Percentiles rank a stretch among this genome's conserved stretches.
These are phyloP conservation scores for Salticus scenicus DNA, from an alignment of 2,888 invertebrate species.

Conservation along the genomic window DNA sequence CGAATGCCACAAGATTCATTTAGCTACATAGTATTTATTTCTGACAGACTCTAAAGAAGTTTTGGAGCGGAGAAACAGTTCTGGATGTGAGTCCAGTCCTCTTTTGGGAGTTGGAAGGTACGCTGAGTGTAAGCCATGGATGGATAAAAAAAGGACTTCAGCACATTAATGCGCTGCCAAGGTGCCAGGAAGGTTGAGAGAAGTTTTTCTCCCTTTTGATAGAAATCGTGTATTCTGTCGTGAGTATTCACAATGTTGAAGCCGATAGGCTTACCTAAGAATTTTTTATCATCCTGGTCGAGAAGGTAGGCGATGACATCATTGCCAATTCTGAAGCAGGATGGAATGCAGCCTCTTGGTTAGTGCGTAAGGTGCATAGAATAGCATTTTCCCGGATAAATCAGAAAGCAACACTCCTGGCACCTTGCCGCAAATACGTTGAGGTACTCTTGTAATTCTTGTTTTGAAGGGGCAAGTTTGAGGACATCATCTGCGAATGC, in stretches of 20 bases:
- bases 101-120: neutral
- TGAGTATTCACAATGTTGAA: neutral
- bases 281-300: neutral
- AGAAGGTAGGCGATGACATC: too few species aligned
- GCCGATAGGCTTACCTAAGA: conserved; percentile 10
- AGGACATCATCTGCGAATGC: neutral
- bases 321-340: too few species aligned
- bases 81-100: neutral
- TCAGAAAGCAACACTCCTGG: neutral
- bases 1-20: too few species aligned
- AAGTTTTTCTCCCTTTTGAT: neutral
- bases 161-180: conserved; percentile 4
- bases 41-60: too few species aligned
- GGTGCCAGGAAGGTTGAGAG: neutral
- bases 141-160: neutral
- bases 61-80: too few species aligned
- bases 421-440: neutral
- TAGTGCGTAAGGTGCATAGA: neutral
- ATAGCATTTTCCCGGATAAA: neutral
- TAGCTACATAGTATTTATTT: too few species aligned
- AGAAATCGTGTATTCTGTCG: neutral
- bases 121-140: too few species aligned
- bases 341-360: neutral
- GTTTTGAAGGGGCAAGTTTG: neutral
- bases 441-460: neutral